Base-by-base conservation (phyloP, 1,140 invertebrate species). In the Tachypleus tridentatus region DNA sequence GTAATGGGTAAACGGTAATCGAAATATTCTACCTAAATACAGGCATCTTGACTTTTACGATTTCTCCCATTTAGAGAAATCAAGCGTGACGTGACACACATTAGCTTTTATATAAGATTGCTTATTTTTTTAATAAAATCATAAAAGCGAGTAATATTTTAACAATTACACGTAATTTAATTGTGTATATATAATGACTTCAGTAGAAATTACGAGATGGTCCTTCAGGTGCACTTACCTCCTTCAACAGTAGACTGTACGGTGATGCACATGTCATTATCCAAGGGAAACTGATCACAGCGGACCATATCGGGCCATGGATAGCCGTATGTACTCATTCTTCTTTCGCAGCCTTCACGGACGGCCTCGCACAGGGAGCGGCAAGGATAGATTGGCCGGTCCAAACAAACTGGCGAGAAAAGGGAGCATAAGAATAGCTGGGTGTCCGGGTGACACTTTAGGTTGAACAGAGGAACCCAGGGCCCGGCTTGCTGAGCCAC, bases 361-460 rank as follows among this genome's bases (percentile, higher is more conserved):
- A 87, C 86, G 49, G 79, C 78, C 71, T 83, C 77, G 72, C 86
- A 87, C 9, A 87, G 77, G 52, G 81, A 83, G 52, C 83, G 76
- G 74, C 86, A 87, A 0, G 83, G 84, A 65, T 81, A 82, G 65
- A 85, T 85, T 29, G 77, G 77, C 65, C 80, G 76, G 70, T 85
- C 83, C 61, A 84, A 71, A 74, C 86, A 87, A 47, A 87, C 82
- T 3, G 86, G 86, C 47, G 84, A 82, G 74, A 86, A 87, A 4
- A 88, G 74, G 0, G 86, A 86, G 75, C 86, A 87, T 50, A 87
- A 77, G 73, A 88, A 87, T 4, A 86, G 76, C 71, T 84, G 79
- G n/a, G 85, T 84, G 74, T 87, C 83, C 48, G 84, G 77, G 74
- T 87, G 84, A 70, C 86, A 88, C 65, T 81, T 79, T 3, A 87